Evolutionary conservation across 2,113 vertebrate species (phyloP).

Genomic region (Myrmophylax atrothorax): DNA sequence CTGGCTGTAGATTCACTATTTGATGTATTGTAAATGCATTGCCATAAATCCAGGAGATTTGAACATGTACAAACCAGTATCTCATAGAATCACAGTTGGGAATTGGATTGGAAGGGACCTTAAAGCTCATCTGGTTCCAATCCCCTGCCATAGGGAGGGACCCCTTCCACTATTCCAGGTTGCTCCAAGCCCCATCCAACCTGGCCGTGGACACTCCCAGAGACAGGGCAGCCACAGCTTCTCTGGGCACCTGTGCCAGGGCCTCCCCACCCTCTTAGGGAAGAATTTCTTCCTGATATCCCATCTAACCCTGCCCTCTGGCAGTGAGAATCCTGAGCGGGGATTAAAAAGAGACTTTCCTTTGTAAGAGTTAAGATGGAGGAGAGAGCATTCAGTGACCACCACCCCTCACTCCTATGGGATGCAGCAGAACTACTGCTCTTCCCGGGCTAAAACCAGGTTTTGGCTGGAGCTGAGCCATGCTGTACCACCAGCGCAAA

Average conservation of each 20-base stretch:
- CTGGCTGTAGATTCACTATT: background rate
- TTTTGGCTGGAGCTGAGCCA: background rate
- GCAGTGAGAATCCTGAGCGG: background rate
- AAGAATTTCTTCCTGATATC: background rate
- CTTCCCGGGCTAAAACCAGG: background rate
- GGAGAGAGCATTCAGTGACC: background rate
- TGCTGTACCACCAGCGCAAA: background rate
- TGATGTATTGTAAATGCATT: slow-evolving; percentile 1
- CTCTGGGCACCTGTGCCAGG: background rate
- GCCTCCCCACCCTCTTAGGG: too few relatives aligned
- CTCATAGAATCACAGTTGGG: background rate
- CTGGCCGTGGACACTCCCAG: background rate
- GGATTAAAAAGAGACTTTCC: background rate
- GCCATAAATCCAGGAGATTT: background rate
- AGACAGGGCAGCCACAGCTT: background rate
- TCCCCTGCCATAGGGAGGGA: background rate
- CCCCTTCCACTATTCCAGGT: background rate
- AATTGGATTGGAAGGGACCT: background rate
- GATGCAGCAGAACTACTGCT: background rate
- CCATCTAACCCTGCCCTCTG: background rate
- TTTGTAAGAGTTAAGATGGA: background rate
- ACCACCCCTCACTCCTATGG: background rate
- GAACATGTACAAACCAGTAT: background rate
- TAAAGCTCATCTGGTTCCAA: background rate
- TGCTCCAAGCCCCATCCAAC: background rate